These are phyloP conservation scores for Prosopocoilus inquinatus DNA, from an alignment of 2,888 invertebrate species.

Conservation along the genomic window DNA sequence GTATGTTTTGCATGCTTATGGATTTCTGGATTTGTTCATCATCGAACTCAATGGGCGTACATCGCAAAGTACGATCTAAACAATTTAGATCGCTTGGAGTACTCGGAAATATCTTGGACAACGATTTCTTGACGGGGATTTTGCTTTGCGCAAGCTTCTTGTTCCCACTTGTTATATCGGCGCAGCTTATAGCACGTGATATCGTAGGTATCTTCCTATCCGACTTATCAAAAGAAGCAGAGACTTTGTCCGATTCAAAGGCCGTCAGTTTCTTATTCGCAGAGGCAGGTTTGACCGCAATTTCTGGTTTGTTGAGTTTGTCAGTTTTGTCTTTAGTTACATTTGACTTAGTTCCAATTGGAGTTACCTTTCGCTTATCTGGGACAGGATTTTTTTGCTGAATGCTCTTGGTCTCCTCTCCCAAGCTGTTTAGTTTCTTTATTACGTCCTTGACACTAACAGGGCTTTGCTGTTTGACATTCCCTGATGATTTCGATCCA, in stretches of 20 bases:
- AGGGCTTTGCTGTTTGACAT: neutral
- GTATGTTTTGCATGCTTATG: constrained; percentile 27
- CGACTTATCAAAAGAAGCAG: neutral
- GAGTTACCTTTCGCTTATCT: neutral
- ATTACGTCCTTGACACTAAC: constrained; percentile 41
- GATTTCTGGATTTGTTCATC: constrained; percentile 14
- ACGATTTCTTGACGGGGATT: constrained; percentile 43
- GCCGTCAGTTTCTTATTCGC: neutral
- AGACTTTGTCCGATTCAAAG: no score
- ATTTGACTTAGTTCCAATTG: neutral
- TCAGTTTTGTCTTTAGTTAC: neutral
- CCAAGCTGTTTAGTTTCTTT: constrained; percentile 34
- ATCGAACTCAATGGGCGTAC: constrained; percentile 18
- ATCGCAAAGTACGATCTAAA: constrained; percentile 29
- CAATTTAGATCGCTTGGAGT: constrained; percentile 48
- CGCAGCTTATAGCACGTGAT: constrained; percentile 39
- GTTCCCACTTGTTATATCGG: constrained; percentile 34
- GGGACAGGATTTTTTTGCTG: no score
- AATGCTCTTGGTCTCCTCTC: neutral
- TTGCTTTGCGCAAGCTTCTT: constrained; percentile 30
- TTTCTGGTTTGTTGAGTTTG: neutral
- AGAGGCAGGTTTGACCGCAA: neutral
- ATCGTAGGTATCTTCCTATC: constrained; percentile 22
- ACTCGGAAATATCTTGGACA: constrained; percentile 45
- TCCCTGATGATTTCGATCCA: neutral